Evolutionary conservation across 2,797 vertebrate species (phyloP), one percentile per base, ranked within the genome.

Genomic region (Macropus fuliginosus): DNA sequence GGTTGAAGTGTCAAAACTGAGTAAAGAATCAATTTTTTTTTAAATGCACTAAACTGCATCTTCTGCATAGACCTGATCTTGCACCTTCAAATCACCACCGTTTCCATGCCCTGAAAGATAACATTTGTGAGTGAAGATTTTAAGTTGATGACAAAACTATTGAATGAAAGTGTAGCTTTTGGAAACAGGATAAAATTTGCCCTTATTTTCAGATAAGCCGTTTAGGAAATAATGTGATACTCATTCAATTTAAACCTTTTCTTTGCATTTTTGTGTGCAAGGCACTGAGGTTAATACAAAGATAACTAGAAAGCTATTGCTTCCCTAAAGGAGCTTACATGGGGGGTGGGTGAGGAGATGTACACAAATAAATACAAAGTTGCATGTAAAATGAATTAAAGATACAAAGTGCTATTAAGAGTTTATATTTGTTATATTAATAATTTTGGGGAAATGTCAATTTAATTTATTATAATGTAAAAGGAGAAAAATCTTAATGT

Each of bases 281-380:
- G 40, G 74, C 74, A 87, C 74, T 87, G 40, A 24, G 24, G 9
- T 46, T 50, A 46, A 87, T 87, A 50, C 1, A 81, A 81, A 74
- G 16, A 87, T 87, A 87, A 87, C 5, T 87, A 27, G 74, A 8
- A 87, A 87, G 27, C 8, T 27, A 27, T 5, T 24, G 95, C 50
- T 93, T 94, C 54, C 95, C 29, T 90, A 93, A 29, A 94, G 10
- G 92, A 4, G 57, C 29, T 92, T 91, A 94, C 40, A 89, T 0
- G 5, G 28, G 2, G 54, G 81, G 56, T 8, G 21, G n/a, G 91
- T 95, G 94, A 55, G 55, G 91, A 10, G 54, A 54, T 40, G 21
- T 95, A 87, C 9, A 93, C 93, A 57, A 95, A 93, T 91, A 95
- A 94, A 92, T 91, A 56, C n/a, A 91, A 97, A 97, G 94, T 34